phyloP scores from a whole-genome alignment of 2,888 invertebrate species.

The Bugulina stolonifera region DNA sequence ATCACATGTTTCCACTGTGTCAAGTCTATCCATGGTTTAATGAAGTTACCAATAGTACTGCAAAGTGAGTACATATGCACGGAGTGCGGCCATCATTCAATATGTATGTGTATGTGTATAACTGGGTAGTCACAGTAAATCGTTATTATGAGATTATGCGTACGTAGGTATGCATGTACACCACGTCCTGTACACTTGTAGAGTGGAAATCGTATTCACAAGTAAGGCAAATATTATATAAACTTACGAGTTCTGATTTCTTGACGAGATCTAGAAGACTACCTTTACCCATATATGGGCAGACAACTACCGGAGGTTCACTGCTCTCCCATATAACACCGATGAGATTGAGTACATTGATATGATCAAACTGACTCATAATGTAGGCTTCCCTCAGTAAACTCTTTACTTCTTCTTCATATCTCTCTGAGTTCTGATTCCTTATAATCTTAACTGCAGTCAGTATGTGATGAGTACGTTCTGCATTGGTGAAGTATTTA shows the following conservation, averaged over 20 bases:
- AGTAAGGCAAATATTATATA: no score
- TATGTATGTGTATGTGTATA: no score
- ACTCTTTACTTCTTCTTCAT: slow-evolving; percentile 7
- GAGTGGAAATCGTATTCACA: no score
- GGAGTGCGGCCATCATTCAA: no score
- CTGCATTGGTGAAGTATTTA: neutral
- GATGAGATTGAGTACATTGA: slow-evolving; percentile 20
- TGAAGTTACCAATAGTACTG: no score
- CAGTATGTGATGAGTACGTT: neutral
- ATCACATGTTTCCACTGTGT: no score
- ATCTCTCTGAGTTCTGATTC: neutral
- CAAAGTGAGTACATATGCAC: no score
- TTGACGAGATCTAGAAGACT: slow-evolving; percentile 19
- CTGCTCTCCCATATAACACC: neutral
- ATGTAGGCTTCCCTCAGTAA: slow-evolving; percentile 6
- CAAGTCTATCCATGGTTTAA: no score
- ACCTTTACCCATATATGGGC: slow-evolving; percentile 24
- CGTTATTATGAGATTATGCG: no score
- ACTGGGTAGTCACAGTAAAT: no score
- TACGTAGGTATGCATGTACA: no score
- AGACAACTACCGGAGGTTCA: slow-evolving; percentile 10
- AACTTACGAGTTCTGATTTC: slow-evolving; percentile 8
- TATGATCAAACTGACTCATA: slow-evolving; percentile 18
- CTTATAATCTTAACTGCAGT: neutral
- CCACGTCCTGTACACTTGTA: no score